These are phyloP conservation scores for Sarcophaga rosellei DNA, from an alignment of 2,888 invertebrate genomes.

Conservation along the genomic window DNA sequence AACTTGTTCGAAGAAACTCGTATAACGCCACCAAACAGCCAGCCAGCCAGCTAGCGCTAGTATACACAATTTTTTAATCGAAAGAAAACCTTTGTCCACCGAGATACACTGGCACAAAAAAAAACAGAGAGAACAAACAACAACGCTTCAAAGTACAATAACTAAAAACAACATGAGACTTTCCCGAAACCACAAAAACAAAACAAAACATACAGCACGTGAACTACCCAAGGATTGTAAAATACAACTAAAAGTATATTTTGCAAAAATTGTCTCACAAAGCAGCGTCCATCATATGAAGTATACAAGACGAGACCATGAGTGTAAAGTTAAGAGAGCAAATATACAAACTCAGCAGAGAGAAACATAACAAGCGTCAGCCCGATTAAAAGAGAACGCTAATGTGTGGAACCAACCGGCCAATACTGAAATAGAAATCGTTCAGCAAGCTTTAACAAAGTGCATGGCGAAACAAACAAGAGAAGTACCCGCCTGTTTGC, in stretches of 20 bases:
- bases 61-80: slow-evolving; percentile 57
- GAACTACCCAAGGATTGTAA: slow-evolving; percentile 54
- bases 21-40: slow-evolving; percentile 18
- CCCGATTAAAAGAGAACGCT: background rate
- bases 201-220: slow-evolving; percentile 28
- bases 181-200: slow-evolving; percentile 51
- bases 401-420: slow-evolving; percentile 24
- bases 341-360: slow-evolving; percentile 5
- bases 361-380: background rate
- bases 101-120: slow-evolving; percentile 17
- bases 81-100: slow-evolving; percentile 44
- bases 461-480: slow-evolving; percentile 34
- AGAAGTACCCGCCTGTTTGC: slow-evolving; percentile 50
- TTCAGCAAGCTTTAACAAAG: slow-evolving; percentile 56
- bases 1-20: slow-evolving; percentile 52
- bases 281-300: slow-evolving; percentile 55
- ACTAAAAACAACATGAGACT: slow-evolving; percentile 18
- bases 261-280: slow-evolving; percentile 63
- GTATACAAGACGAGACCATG: slow-evolving; percentile 30
- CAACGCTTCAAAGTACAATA: slow-evolving; percentile 24
- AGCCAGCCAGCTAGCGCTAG: background rate
- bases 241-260: slow-evolving; percentile 59
- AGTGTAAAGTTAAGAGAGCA: slow-evolving; percentile 47
- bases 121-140: slow-evolving; percentile 34
- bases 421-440: slow-evolving; percentile 38